Base-by-base conservation (phyloP, 2,888 invertebrate species). In the Entomobrya multifasciata region DNA sequence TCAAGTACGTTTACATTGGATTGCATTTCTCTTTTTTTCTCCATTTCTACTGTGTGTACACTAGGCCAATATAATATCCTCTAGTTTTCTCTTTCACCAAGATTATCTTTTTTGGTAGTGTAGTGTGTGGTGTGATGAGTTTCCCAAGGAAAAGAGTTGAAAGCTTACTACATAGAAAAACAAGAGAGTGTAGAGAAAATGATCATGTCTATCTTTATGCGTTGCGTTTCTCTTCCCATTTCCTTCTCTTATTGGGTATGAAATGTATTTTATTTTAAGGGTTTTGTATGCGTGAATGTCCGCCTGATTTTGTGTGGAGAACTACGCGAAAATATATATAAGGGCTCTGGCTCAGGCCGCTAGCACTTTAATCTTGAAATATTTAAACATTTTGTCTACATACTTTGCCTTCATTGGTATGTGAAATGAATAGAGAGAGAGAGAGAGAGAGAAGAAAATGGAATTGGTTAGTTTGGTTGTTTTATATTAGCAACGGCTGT, bases 71-170 rank as follows among this genome's bases (percentile, higher is more conserved):
- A 41, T 41, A 1, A 5, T 17, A 13, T 41, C 41, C 20, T 41
- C 17, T 20, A 62, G 27, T 17, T 62, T 67, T 17, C 25, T 3
- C 22, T 22, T 67, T 67, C 17, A 5, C 67, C n/a, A 44, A 41
- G 41, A n/a, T n/a, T n/a, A n/a, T n/a, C n/a, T n/a, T n/a, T n/a
- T n/a, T n/a, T n/a, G n/a, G n/a, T n/a, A n/a, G n/a, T n/a, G n/a
- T n/a, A n/a, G n/a, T n/a, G n/a, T n/a, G n/a, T 36, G 41, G n/a
- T 67, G 44, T 67, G 22, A 67, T 67, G 67, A 67, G 41, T 62
- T 62, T 62, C 17, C 36, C 62, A 30, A 62, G 60, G n/a, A 60
- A 67, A 67, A 41, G 41, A 41, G 41, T 5, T 5, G 17, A 41
- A 11, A 55, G 55, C 1, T 2, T 20, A 20, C 55, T 55, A n/a